Base-by-base conservation (phyloP, 2,888 invertebrate genomes). In the Deilephila porcellus region DNA sequence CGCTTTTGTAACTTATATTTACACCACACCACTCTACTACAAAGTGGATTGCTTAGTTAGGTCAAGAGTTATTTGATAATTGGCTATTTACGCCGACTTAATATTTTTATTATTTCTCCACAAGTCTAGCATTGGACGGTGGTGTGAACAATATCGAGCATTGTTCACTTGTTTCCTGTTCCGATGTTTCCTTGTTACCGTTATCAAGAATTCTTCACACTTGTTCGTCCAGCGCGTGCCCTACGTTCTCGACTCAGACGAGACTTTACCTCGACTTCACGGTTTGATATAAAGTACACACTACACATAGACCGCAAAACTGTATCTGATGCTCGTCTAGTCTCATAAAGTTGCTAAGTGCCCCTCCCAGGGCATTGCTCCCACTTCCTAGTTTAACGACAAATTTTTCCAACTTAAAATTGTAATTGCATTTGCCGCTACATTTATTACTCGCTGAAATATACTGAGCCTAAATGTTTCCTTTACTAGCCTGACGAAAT, bases 1-100 rank as follows among this genome's bases (percentile, higher is more conserved):
- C 80, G 81, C 80, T 82, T 77, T 82, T 80, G 75, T 85, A 82
- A 84, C 85, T 80, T 82, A 77, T 80, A 78, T 74, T 78, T 78
- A 78, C 74, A 77, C 74, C 71, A 71, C 59, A 45, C 59, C 32
- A 60, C 60, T 60, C 20, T 60, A 45, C 7, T 74, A 63, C 67
- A 70, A 70, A n/a, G n/a, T 17, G 25, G 64, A 67, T 34, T 67
- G 67, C 19, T 67, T 59, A 56, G 72, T 64, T 72, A 67, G 37
- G 37, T 73, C 72, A 73, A 59, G 25, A 52, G 29, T 52, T 67
- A 25, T 67, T 67, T 67, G 25, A 67, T 59, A 59, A n/a, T 37
- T 25, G 45, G 11, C 59, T 32, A n/a, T 17, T 56, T 20, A 56
- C 29, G n/a, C 5, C 17, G 6, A 14, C n/a, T 56, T 56, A 1